Conservation (phyloP, 2,888 invertebrate genomes). For the Quadroppia sp. region DNA sequence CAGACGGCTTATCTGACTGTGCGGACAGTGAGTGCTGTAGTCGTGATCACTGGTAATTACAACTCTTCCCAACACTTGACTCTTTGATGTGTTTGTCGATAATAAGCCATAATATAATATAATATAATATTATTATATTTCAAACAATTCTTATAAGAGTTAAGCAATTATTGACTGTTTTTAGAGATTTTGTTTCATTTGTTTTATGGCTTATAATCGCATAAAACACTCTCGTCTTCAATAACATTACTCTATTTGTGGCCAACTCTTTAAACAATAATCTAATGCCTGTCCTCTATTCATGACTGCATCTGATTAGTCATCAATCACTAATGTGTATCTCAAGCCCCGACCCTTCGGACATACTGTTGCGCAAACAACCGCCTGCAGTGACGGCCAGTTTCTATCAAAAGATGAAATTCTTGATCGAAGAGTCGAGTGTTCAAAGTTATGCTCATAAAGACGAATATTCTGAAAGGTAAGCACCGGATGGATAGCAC, state of each 20-base stretch:
- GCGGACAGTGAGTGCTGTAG: conserved; percentile 97
- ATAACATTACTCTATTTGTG: too few species aligned
- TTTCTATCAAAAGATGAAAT: conserved; percentile 97
- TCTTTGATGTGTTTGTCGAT: not conserved
- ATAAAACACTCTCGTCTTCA: not conserved
- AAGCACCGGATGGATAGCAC: conserved; percentile 50
- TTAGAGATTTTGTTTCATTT: not conserved
- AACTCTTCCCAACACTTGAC: conserved; percentile 51
- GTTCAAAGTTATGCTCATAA: conserved; percentile 94
- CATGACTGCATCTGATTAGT: not conserved
- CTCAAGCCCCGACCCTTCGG: conserved; percentile 89
- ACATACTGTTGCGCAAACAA: conserved; percentile 89
- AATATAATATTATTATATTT: too few species aligned
- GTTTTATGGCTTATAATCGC: conserved; percentile 7
- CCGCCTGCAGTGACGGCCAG: conserved; percentile 95
- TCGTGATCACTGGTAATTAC: conserved; percentile 69
- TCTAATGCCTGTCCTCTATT: not conserved
- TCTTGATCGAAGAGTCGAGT: conserved; percentile 95
- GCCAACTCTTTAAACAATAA: not conserved
- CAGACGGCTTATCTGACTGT: conserved; percentile 95
- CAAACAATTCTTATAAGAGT: not conserved
- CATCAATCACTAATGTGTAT: conserved; percentile 70
- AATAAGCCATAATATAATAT: conserved; percentile 12
- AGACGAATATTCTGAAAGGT: conserved; percentile 97
- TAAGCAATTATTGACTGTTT: not conserved